A percentile compares a stretch with the other conserved stretches of the same genome.
Conservation (phyloP, 2,888 invertebrate species). For the Pinctada fucata region DNA sequence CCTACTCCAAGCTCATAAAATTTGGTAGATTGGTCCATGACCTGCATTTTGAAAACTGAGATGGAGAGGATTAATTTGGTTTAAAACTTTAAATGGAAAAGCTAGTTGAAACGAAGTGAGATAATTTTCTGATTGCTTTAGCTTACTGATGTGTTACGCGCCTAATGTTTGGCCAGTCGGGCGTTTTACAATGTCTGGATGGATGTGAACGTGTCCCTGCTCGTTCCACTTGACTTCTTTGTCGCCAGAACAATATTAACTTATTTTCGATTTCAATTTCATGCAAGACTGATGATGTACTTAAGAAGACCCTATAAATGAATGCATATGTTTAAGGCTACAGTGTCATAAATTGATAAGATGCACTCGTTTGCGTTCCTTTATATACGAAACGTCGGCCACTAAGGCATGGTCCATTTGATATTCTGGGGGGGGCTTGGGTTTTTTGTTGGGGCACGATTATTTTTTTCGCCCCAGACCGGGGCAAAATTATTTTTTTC, state of each 20-base stretch:
- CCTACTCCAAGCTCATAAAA: too few species aligned
- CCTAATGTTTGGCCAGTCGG: neutral
- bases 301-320: too few species aligned
- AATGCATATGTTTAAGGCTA: too few species aligned
- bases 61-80: neutral
- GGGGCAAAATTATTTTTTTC: too few species aligned
- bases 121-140: neutral
- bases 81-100: neutral
- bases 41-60: conserved; percentile 1
- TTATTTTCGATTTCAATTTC: neutral
- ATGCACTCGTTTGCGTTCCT: too few species aligned
- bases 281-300: neutral
- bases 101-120: neutral
- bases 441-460: too few species aligned
- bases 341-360: too few species aligned
- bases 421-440: too few species aligned
- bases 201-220: neutral
- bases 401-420: too few species aligned
- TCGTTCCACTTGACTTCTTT: neutral
- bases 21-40: too few species aligned
- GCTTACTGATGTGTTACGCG: neutral
- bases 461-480: too few species aligned
- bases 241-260: neutral
- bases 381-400: too few species aligned
- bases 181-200: neutral